phyloP scores from a whole-genome alignment of 1,140 invertebrate species.

The Choristoneura fumiferana region DNA sequence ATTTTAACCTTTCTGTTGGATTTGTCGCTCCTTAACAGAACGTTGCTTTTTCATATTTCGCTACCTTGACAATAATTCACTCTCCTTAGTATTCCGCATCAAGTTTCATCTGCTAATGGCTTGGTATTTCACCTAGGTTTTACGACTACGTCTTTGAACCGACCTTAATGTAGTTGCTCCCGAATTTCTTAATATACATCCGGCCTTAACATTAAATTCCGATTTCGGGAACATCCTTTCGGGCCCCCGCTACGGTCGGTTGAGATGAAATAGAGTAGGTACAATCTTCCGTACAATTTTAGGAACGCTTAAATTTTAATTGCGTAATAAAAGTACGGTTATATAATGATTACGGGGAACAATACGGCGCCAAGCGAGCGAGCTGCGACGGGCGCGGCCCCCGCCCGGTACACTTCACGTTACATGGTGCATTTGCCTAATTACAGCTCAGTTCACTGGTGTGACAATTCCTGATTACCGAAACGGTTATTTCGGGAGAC shows the following conservation, averaged over 20 bases:
- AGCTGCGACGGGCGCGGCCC: constrained; percentile 37
- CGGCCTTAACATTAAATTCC: constrained; percentile 31
- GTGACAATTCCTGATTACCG: constrained; percentile 66
- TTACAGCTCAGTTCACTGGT: constrained; percentile 67
- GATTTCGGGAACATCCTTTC: constrained; percentile 48
- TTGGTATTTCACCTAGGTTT: constrained; percentile 28
- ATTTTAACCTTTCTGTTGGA: constrained; percentile 46
- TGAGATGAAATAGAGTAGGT: constrained; percentile 57
- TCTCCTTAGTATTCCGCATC: constrained; percentile 23
- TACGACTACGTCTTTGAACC: not conserved
- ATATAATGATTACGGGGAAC: constrained; percentile 73
- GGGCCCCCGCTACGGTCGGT: constrained; percentile 50
- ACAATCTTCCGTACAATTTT: constrained; percentile 67
- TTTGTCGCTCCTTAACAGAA: constrained; percentile 34
- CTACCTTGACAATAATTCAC: constrained; percentile 32
- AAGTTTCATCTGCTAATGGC: constrained; percentile 38
- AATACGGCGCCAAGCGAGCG: constrained; percentile 46
- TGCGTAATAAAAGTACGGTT: constrained; percentile 76
- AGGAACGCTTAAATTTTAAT: constrained; percentile 77
- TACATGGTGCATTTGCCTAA: constrained; percentile 75
- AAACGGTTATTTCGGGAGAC: constrained; percentile 59
- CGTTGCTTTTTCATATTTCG: constrained; percentile 37
- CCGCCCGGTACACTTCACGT: constrained; percentile 38
- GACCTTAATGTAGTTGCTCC: not conserved
- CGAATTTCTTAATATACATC: constrained; percentile 25